These are phyloP conservation scores for Pseudolaguvia tuberculata DNA, from an alignment of 2,113 vertebrate genomes.

Conservation along the genomic window DNA sequence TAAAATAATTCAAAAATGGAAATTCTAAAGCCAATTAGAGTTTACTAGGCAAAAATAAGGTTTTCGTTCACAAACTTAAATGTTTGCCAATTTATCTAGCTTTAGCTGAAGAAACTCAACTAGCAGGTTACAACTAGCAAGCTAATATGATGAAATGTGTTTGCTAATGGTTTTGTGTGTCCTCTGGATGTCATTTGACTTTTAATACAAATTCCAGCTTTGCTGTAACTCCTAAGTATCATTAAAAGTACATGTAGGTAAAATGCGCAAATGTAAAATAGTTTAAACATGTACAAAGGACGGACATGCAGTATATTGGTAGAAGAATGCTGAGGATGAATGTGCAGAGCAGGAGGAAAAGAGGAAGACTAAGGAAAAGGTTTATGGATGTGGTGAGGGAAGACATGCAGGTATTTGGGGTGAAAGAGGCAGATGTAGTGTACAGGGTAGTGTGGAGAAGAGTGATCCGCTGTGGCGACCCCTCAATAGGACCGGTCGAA, in stretches of 20 bases:
- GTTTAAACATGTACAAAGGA: too few species aligned
- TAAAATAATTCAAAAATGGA: not conserved
- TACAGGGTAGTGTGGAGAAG: too few species aligned
- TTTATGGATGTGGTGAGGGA: too few species aligned
- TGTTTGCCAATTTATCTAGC: not conserved
- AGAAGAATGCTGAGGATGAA: too few species aligned
- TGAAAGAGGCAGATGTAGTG: too few species aligned
- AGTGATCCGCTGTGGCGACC: too few species aligned
- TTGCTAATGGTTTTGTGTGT: not conserved
- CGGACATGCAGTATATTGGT: too few species aligned
- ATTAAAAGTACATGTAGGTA: not conserved
- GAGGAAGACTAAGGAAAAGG: too few species aligned
- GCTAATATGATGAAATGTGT: not conserved
- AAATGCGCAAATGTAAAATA: not conserved
- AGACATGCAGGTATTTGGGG: too few species aligned
- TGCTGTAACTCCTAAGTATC: not conserved
- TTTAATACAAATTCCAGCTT: not conserved
- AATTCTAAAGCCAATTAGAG: not conserved
- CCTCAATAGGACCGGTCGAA: too few species aligned
- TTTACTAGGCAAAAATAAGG: not conserved
- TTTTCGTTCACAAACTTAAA: not conserved
- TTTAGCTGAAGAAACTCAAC: not conserved
- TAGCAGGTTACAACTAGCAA: not conserved
- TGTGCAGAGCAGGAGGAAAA: too few species aligned
- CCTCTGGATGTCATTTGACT: too few species aligned